Percentiles rank a stretch among this genome's conserved stretches.
These are phyloP conservation scores for Brevimyrus niger DNA, from an alignment of 2,113 vertebrate species.

Conservation along the genomic window DNA sequence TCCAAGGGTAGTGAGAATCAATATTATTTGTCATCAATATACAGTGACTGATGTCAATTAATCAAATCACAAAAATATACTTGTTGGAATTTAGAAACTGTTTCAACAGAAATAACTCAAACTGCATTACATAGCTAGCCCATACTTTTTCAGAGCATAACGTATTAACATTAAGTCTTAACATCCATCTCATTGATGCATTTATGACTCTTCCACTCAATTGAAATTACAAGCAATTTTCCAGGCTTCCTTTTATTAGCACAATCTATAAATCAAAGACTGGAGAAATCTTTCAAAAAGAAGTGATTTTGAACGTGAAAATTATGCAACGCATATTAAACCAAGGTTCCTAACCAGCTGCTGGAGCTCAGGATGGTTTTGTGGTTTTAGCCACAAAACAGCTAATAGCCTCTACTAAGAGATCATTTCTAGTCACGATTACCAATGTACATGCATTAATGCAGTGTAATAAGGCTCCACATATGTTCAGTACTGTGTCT, in stretches of 20 bases:
- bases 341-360: background rate
- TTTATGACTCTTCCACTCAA: background rate
- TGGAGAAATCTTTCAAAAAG: background rate
- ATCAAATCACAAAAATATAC: background rate
- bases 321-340: background rate
- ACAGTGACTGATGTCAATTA: background rate
- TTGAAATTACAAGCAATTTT: background rate
- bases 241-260: background rate
- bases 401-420: background rate
- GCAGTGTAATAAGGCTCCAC: background rate
- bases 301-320: background rate
- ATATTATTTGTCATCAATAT: background rate
- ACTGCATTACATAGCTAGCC: background rate
- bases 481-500: background rate
- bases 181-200: background rate
- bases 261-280: background rate
- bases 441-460: background rate
- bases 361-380: background rate
- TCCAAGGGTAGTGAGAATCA: background rate
- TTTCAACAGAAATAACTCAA: background rate
- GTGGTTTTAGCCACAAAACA: background rate
- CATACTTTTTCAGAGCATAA: background rate
- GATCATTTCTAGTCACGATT: background rate
- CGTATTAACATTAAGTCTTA: background rate
- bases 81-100: background rate